These are phyloP conservation scores for Coryphaenoides rupestris DNA, from an alignment of 2,113 vertebrate genomes.

Conservation along the genomic window DNA sequence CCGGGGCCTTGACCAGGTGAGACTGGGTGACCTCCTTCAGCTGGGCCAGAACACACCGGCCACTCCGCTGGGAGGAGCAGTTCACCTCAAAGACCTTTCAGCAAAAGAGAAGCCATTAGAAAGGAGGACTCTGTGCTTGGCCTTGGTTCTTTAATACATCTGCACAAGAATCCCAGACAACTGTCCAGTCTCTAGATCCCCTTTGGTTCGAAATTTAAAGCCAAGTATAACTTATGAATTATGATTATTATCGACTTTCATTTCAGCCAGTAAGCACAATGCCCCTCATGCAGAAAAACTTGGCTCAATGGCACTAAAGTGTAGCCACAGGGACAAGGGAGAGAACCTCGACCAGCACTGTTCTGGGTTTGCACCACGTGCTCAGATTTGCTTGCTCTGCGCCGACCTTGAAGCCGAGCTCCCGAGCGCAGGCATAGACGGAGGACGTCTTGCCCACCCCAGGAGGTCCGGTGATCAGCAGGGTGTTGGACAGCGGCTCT, in stretches of 20 bases:
- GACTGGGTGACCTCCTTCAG: constrained; percentile 93
- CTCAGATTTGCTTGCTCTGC: not conserved
- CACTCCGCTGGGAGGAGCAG: constrained; percentile 87
- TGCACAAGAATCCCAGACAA: no score
- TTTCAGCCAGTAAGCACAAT: no score
- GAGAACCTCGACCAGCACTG: no score
- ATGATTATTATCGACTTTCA: no score
- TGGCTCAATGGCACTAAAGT: no score
- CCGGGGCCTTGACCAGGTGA: constrained; percentile 84
- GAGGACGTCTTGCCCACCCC: constrained; percentile 91
- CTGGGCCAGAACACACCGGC: constrained; percentile 84
- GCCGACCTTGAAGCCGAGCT: constrained; percentile 92
- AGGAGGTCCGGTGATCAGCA: constrained; percentile 85
- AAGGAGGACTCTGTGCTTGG: not conserved
- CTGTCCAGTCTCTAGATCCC: no score
- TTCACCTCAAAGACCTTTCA: constrained; percentile 94
- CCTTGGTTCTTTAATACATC: not conserved
- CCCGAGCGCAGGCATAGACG: constrained; percentile 90
- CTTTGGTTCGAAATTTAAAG: no score
- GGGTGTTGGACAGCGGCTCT: constrained; percentile 75
- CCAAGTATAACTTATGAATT: no score
- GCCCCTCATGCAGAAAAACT: no score
- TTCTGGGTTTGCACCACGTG: no score
- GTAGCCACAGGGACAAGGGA: no score
- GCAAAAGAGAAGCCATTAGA: constrained; percentile 4